Percentiles rank a stretch among this genome's conserved stretches.
phyloP scores from a whole-genome alignment of 2,888 invertebrate genomes.

The Dasysyrphus albostriatus region DNA sequence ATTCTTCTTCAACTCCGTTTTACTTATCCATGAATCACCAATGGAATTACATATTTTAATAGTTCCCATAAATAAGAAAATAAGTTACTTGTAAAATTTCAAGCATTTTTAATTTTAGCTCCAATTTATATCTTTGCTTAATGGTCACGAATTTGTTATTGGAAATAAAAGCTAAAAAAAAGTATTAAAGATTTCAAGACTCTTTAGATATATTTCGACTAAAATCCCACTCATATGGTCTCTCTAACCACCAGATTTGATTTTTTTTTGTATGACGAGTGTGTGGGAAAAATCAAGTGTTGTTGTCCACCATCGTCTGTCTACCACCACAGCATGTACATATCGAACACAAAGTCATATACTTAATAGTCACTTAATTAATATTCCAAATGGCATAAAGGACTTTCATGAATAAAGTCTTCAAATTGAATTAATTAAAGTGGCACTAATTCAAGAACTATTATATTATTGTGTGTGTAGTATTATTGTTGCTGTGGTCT shows the following conservation, averaged over 20 bases:
- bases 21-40: too few species aligned
- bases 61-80: too few species aligned
- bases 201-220: not conserved
- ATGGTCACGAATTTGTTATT: conserved; percentile 3
- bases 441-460: conserved; percentile 68
- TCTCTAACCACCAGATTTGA: not conserved
- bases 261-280: not conserved
- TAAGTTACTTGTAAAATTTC: not conserved
- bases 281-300: conserved; percentile 49
- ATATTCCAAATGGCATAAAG: conserved; percentile 73
- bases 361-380: conserved; percentile 70
- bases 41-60: too few species aligned
- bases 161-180: not conserved
- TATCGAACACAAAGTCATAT: conserved; percentile 7
- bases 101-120: not conserved
- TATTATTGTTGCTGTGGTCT: conserved; percentile 35
- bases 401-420: conserved; percentile 74
- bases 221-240: not conserved
- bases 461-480: conserved; percentile 27
- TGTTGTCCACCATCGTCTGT: conserved; percentile 26
- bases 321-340: not conserved
- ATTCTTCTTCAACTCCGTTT: too few species aligned
- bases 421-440: conserved; percentile 75
- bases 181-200: not conserved
- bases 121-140: not conserved